These are phyloP conservation scores for Dendrocopos noguchii DNA, from an alignment of 2,113 vertebrate genomes.

Conservation along the genomic window DNA sequence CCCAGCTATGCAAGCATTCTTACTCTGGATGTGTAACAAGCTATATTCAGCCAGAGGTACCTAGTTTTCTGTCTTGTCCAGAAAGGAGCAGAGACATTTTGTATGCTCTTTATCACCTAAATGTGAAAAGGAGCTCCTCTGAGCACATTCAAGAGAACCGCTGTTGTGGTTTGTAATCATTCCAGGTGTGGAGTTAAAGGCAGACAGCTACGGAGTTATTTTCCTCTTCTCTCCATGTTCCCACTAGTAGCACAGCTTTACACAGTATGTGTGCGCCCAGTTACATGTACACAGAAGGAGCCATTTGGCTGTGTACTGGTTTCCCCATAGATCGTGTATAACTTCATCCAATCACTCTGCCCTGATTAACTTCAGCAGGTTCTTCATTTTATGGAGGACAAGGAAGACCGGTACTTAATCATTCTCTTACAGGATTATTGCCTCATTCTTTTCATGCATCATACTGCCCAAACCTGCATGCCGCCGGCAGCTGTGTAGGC, in stretches of 20 bases:
- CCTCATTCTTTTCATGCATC: background rate
- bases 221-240: background rate
- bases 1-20: background rate
- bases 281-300: background rate
- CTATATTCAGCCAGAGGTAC: background rate
- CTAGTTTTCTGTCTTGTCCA: background rate
- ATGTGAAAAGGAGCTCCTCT: background rate
- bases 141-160: background rate
- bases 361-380: constrained; percentile 17
- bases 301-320: background rate
- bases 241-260: background rate
- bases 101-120: background rate
- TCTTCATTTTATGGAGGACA: background rate
- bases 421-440: background rate
- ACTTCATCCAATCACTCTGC: constrained; percentile 36
- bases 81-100: background rate
- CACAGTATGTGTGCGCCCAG: accelerated
- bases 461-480: background rate
- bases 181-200: background rate
- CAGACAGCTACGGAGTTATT: background rate
- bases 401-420: background rate
- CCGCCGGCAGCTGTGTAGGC: background rate
- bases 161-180: background rate
- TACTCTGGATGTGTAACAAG: background rate
- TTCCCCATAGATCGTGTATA: background rate